phyloP scores from a whole-genome alignment of 2,888 invertebrate species.

The Cephus nigrinus region DNA sequence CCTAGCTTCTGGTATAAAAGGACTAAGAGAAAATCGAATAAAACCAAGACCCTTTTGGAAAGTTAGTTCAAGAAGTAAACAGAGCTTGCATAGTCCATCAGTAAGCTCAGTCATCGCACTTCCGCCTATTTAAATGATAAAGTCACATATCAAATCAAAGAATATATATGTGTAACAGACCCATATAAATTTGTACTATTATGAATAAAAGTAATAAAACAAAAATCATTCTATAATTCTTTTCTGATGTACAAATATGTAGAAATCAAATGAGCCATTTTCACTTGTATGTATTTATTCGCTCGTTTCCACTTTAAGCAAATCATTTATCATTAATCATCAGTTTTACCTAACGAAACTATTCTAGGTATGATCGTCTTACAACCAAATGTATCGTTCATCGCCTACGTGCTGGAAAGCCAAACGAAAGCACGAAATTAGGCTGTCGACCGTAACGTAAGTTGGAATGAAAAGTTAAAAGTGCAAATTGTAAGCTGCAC shows the following conservation, averaged over 20 bases:
- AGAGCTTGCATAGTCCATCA: slow-evolving; percentile 15
- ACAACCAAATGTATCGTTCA: background rate
- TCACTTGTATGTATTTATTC: background rate
- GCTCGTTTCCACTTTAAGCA: slow-evolving; percentile 2
- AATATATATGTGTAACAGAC: background rate
- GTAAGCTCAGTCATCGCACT: slow-evolving; percentile 23
- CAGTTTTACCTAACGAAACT: slow-evolving; percentile 1
- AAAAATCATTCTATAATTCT: background rate
- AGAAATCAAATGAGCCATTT: no score
- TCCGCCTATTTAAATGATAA: slow-evolving; percentile 31
- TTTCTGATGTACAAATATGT: no score
- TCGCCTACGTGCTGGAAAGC: background rate
- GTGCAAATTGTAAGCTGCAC: no score
- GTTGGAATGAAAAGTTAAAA: background rate
- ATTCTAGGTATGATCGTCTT: slow-evolving; percentile 1
- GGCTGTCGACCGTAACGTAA: background rate
- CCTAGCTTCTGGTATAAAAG: slow-evolving; percentile 36
- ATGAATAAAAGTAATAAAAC: background rate
- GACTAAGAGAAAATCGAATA: slow-evolving; percentile 38
- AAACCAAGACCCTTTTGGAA: slow-evolving; percentile 52
- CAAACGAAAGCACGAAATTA: background rate
- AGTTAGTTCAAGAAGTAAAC: slow-evolving; percentile 26
- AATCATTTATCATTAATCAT: slow-evolving; percentile 1
- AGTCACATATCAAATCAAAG: background rate
- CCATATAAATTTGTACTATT: background rate